Evolutionary conservation across 2,888 invertebrate genomes (phyloP).

Genomic region (Colostygia pectinataria): DNA sequence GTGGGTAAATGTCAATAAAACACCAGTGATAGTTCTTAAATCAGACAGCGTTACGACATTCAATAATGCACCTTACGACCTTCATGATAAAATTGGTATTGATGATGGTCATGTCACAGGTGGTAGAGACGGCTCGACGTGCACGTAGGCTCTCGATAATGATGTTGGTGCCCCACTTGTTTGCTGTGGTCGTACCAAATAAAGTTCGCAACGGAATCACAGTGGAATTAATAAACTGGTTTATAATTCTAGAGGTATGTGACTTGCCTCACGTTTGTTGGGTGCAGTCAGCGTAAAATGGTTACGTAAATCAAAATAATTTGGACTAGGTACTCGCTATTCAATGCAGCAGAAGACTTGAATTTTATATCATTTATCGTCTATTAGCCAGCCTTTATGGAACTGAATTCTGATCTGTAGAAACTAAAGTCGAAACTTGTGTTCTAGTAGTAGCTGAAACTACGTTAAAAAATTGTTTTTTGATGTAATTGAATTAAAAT

Average conservation of each 20-base stretch:
- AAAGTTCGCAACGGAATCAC: conserved; percentile 54
- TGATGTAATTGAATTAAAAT: too few species aligned
- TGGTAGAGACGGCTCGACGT: conserved; percentile 38
- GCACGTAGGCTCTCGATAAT: conserved; percentile 58
- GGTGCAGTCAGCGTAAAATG: conserved; percentile 9
- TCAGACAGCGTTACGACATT: conserved; percentile 13
- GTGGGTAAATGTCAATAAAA: conserved; percentile 54
- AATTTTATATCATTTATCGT: too few species aligned
- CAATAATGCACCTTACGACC: conserved; percentile 44
- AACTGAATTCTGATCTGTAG: too few species aligned
- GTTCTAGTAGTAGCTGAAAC: too few species aligned
- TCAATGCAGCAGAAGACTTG: too few species aligned
- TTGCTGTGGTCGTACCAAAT: conserved; percentile 48
- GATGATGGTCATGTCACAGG: conserved; percentile 25
- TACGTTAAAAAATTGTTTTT: too few species aligned
- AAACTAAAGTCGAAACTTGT: too few species aligned
- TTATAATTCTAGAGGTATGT: conserved; percentile 42
- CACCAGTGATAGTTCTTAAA: conserved; percentile 33
- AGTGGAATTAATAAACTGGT: conserved; percentile 47
- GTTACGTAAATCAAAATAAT: conserved; percentile 13
- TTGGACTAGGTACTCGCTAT: neutral
- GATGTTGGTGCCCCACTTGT: conserved; percentile 55
- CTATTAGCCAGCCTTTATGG: too few species aligned
- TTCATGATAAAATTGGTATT: conserved; percentile 40
- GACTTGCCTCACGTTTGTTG: conserved; percentile 38